Base-by-base conservation (phyloP, 2,888 invertebrate species). In the Brachyptera risi region DNA sequence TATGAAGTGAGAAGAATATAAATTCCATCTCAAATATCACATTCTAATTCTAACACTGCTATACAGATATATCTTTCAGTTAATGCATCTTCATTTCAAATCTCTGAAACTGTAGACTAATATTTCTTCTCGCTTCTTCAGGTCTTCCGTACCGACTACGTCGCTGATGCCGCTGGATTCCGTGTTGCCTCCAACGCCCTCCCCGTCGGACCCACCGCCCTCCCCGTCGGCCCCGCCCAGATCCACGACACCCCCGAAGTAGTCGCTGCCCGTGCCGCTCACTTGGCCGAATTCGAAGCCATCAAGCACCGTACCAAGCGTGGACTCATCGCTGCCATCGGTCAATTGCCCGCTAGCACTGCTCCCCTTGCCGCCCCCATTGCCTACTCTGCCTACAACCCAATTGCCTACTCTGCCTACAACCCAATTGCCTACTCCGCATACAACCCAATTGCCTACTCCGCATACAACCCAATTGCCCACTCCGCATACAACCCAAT, bases 181-280 rank as follows among this genome's bases (percentile, higher is more conserved):
- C 70, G 69, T 59, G 73, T 71, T 42, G 71, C 70, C 59, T 68
- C 68, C 68, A 71, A 73, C 63, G 71, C 68, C 62, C 68, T 71
- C 21, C 72, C 71, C 58, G 68, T 69, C 24, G 70, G 64, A 13
- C 65, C 66, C 37, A 57, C 62, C 49, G 58, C 19, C 49, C 50
- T 58, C 17, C 61, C 62, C 57, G 58, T 54, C 37, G 54, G 44
- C 47, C 59, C 47, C 37, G 47, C 62, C 24, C 67, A 67, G 62
- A 68, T 70, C 54, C 49, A 49, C 42, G 71, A 68, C 65, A 68
- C 69, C 58, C 67, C 69, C 42, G 69, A 68, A 59, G 71, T 70
- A 17, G 65, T 59, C 47, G 68, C 66, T 31, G 70, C 70, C 62
- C 65, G 65, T 19, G 66, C 67, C 47, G 66, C 63, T 31, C 68